Conservation (phyloP, 2,888 invertebrate species). For the Microchrysa polita region DNA sequence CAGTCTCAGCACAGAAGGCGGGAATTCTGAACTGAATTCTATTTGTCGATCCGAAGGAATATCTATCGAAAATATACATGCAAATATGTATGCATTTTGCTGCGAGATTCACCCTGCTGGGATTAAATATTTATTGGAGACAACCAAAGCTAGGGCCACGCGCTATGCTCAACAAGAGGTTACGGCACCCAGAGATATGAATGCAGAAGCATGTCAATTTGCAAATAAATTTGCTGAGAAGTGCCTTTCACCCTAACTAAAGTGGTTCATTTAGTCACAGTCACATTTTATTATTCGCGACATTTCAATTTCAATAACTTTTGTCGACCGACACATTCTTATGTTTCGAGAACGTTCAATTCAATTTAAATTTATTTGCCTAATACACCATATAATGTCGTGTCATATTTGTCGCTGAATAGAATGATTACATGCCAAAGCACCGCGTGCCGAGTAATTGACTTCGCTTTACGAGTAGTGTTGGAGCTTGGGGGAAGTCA, state of each 20-base stretch:
- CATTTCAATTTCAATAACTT: background rate
- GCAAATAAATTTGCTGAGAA: background rate
- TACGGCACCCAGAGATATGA: too few species aligned
- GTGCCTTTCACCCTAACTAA: background rate
- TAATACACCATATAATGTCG: background rate
- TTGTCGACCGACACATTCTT: background rate
- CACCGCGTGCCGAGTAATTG: background rate
- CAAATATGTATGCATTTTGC: too few species aligned
- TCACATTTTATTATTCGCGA: background rate
- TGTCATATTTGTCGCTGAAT: background rate
- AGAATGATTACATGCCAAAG: background rate
- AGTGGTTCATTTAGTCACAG: background rate
- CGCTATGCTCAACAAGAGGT: too few species aligned
- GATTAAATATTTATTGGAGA: too few species aligned
- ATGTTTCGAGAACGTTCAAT: background rate
- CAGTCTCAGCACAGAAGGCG: too few species aligned
- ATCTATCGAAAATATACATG: too few species aligned
- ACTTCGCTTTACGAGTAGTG: too few species aligned
- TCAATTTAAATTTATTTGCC: background rate
- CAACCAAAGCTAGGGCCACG: too few species aligned
- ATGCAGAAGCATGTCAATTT: background rate
- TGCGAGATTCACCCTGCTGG: too few species aligned
- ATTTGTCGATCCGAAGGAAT: too few species aligned
- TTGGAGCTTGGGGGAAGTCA: too few species aligned
- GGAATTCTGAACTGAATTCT: too few species aligned